Base-by-base conservation (phyloP, 2,888 invertebrate genomes). In the Allolobophora icterica region DNA sequence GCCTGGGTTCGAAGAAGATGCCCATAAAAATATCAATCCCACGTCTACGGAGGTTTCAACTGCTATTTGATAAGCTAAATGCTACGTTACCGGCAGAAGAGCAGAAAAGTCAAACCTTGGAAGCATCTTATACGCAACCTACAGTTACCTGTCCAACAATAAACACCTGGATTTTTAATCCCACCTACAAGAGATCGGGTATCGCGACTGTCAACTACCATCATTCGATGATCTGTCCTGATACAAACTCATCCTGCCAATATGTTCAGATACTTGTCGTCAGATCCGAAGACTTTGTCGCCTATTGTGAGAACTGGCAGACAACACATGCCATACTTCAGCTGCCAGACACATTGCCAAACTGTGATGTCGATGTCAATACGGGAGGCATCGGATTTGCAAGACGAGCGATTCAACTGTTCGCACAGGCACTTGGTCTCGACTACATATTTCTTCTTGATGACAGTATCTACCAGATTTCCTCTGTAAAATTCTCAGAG, bases 331-430 rank as follows among this genome's bases (percentile, higher is more conserved):
- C 91, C 35, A 89, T 90, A 42, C 89, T 91, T 34, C 89, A 89
- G 42, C 91, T 91, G 30, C 91, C 91, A 13, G 89, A 84, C 11
- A 52, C n/a, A 8, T 84, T 91, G 90, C 90, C 89, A n/a, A 45
- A 90, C n/a, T 34, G 34, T n/a, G 87, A 89, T 52, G 40, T 35
- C 34, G 84, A 83, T 58, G 90, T 45, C 24, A 42, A 45, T 34
- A 71, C 89, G 34, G 91, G 92, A 33, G 90, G 90, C 11, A 84
- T 92, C n/a, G 92, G 92, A 13, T 92, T 91, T 45, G 90, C 91
- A 21, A n/a, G 92, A 38, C 35, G 71, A 11, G 91, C 91, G 89
- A 91, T 91, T 15, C 92, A 92, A 35, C 8, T 42, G 52, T 91
- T 92, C 84, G 91, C 92, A 17, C 42, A 91, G 35, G 24, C 34